These are phyloP conservation scores for Acrocephalus arundinaceus DNA, from an alignment of 2,113 vertebrate genomes.

Conservation along the genomic window DNA sequence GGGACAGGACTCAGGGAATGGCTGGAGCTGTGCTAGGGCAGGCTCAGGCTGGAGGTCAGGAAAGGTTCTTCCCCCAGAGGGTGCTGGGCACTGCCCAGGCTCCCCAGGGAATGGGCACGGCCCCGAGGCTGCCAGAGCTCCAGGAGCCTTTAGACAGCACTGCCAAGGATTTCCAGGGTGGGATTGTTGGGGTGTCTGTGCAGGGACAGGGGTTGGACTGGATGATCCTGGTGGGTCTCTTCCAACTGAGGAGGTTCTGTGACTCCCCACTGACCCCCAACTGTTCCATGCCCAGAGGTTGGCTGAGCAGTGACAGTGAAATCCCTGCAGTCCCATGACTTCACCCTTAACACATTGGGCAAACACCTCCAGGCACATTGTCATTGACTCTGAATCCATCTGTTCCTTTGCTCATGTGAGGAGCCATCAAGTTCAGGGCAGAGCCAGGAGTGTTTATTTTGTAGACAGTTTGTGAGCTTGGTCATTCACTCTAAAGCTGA, in stretches of 20 bases:
- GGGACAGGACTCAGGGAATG: rapidly evolving
- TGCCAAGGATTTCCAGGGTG: not conserved
- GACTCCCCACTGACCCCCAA: not conserved
- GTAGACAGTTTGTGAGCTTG: not conserved
- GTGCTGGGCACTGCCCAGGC: not conserved
- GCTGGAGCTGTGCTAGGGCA: not conserved
- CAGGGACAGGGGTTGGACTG: not conserved
- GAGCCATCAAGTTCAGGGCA: not conserved
- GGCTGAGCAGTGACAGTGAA: not conserved
- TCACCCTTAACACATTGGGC: not conserved
- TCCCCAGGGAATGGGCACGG: not conserved
- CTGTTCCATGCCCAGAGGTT: not conserved
- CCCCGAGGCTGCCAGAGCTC: not conserved
- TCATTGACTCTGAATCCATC: not conserved
- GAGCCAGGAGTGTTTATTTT: not conserved
- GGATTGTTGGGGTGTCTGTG: not conserved
- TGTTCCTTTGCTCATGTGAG: not conserved
- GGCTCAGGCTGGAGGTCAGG: not conserved
- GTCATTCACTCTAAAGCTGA: not conserved
- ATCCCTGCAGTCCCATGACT: not conserved
- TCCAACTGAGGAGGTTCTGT: not conserved
- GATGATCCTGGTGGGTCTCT: rapidly evolving
- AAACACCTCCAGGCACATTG: not conserved
- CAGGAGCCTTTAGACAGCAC: not conserved
- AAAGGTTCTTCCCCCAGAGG: not conserved